A percentile compares a stretch with the other conserved stretches of the same genome.
These are phyloP conservation scores for Natrix natrix DNA, from an alignment of 2,797 vertebrate genomes.

Conservation along the genomic window DNA sequence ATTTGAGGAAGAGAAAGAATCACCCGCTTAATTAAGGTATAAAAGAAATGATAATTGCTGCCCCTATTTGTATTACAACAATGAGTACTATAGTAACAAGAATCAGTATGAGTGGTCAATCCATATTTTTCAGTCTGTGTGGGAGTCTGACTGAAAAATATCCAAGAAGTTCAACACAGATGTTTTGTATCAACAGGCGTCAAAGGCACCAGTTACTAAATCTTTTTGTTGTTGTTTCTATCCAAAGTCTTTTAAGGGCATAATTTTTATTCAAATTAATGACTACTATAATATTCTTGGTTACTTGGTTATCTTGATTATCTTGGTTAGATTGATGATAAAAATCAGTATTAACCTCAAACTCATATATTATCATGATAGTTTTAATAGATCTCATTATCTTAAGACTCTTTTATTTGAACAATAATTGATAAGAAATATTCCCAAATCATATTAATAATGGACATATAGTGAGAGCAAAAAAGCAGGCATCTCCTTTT, in stretches of 20 bases:
- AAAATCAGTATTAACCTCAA: not conserved
- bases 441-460: constrained; percentile 34
- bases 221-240: constrained; percentile 57
- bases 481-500: not conserved
- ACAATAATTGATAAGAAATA: constrained; percentile 43
- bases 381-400: constrained; percentile 44
- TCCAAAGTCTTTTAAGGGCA: constrained; percentile 69
- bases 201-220: constrained; percentile 70
- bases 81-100: constrained; percentile 7
- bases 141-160: constrained; percentile 68
- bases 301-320: not conserved
- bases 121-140: constrained; percentile 59
- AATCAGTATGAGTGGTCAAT: constrained; percentile 38
- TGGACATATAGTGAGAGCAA: not conserved
- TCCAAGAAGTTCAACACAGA: constrained; percentile 74
- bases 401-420: constrained; percentile 51
- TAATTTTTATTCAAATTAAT: constrained; percentile 57
- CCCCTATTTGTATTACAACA: constrained; percentile 56
- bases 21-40: constrained; percentile 6
- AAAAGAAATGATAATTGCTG: constrained; percentile 46
- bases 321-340: constrained; percentile 17
- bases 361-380: not conserved
- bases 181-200: constrained; percentile 76
- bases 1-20: not conserved
- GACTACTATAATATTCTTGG: constrained; percentile 53